phyloP scores from a whole-genome alignment of 2,888 invertebrate genomes.

The Crossocerus cetratus region DNA sequence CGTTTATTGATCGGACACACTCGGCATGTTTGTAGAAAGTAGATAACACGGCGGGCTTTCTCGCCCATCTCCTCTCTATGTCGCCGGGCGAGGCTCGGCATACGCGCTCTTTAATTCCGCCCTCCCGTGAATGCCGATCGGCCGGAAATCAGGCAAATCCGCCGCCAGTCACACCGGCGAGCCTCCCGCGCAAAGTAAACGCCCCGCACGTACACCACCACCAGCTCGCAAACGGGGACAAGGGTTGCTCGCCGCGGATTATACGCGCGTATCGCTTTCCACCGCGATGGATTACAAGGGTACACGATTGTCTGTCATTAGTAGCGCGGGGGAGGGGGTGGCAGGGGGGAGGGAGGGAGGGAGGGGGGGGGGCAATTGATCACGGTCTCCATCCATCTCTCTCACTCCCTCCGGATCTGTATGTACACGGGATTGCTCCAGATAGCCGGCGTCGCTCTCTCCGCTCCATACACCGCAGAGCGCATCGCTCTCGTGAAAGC shows the following conservation, averaged over 20 bases:
- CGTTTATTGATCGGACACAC: slow-evolving; percentile 68
- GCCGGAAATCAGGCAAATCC: neutral
- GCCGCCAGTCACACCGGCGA: too few species aligned
- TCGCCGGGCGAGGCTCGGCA: slow-evolving; percentile 15
- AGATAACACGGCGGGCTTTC: slow-evolving; percentile 54
- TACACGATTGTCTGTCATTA: slow-evolving; percentile 14
- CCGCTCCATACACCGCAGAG: too few species aligned
- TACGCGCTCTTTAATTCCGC: neutral
- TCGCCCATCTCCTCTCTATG: slow-evolving; percentile 41
- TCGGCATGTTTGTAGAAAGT: slow-evolving; percentile 56
- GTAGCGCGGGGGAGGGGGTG: too few species aligned
- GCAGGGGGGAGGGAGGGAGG: too few species aligned
- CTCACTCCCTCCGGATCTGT: neutral
- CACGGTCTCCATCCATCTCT: slow-evolving; percentile 12
- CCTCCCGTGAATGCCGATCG: neutral
- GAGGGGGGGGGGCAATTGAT: slow-evolving; percentile 30
- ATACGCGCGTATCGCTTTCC: neutral
- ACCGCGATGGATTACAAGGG: slow-evolving; percentile 2
- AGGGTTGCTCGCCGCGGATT: too few species aligned
- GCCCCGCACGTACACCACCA: too few species aligned
- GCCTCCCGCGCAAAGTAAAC: neutral
- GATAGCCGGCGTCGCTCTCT: too few species aligned
- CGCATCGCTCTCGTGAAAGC: too few species aligned
- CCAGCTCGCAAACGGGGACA: too few species aligned
- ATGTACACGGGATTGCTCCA: neutral